Conservation (phyloP, 2,888 invertebrate genomes). For the Quadriops clusia region DNA sequence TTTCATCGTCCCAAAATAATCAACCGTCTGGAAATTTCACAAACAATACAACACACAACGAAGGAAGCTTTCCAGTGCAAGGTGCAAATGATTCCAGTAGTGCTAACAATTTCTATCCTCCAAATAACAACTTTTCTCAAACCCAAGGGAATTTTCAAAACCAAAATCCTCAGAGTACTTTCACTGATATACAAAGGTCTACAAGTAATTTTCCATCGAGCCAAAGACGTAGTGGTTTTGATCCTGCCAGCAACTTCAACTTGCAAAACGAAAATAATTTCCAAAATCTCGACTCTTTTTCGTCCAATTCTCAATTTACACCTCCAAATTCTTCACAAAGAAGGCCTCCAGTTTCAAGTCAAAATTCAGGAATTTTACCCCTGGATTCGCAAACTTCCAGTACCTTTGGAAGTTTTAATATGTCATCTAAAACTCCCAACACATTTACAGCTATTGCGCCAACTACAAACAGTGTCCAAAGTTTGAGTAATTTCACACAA, state of each 20-base stretch:
- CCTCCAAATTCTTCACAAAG: slow-evolving; percentile 4
- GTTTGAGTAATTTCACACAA: slow-evolving; percentile 7
- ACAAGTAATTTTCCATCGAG: background rate
- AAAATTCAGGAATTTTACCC: slow-evolving; percentile 5
- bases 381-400: no score
- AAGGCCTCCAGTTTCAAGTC: background rate
- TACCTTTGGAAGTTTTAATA: no score
- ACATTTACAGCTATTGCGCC: no score
- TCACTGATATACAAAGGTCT: background rate
- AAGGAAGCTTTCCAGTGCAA: no score
- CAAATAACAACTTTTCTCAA: slow-evolving; percentile 3
- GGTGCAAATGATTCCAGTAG: no score
- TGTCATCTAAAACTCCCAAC: no score
- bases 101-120: slow-evolving; percentile 1
- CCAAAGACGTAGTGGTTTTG: background rate
- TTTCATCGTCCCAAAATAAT: no score
- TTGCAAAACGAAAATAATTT: slow-evolving; percentile 1
- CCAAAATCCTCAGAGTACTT: background rate
- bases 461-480: slow-evolving; percentile 7
- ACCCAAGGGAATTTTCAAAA: slow-evolving; percentile 1
- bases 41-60: no score
- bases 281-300: no score
- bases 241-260: slow-evolving; percentile 1
- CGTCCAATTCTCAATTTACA: no score
- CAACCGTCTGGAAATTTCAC: no score